These are phyloP conservation scores for Hipparchia sbordonii DNA, from an alignment of 2,888 invertebrate species.

Conservation along the genomic window DNA sequence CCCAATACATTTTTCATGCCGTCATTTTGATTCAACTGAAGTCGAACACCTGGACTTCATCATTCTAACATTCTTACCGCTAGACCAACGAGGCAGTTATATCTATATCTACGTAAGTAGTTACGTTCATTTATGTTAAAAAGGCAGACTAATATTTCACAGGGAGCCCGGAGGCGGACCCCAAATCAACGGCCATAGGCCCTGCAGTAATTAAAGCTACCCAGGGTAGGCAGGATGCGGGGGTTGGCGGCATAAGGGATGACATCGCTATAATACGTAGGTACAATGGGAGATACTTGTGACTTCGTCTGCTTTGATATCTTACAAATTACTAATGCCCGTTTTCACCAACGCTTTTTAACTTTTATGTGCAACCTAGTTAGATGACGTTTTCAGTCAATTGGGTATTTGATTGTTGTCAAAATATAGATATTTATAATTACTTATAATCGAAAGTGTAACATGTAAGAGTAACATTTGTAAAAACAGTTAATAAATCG, in stretches of 20 bases:
- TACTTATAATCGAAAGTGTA: too few species aligned
- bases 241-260: slow-evolving; percentile 37
- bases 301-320: neutral
- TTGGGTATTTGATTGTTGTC: too few species aligned
- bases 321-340: neutral
- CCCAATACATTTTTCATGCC: too few species aligned
- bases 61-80: too few species aligned
- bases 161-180: slow-evolving; percentile 29
- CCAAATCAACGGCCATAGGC: slow-evolving; percentile 38
- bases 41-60: too few species aligned
- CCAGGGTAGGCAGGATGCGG: slow-evolving; percentile 32
- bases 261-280: slow-evolving; percentile 34
- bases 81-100: neutral
- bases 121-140: slow-evolving; percentile 22
- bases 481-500: too few species aligned
- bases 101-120: neutral
- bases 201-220: slow-evolving; percentile 43
- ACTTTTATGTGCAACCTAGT: too few species aligned
- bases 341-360: too few species aligned
- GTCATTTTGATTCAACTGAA: too few species aligned
- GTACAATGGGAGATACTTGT: slow-evolving; percentile 20
- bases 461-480: too few species aligned
- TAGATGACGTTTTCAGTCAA: too few species aligned
- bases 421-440: too few species aligned
- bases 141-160: slow-evolving; percentile 45